Conservation (phyloP, 2,113 vertebrate genomes). For the Pseudolaguvia tuberculata region DNA sequence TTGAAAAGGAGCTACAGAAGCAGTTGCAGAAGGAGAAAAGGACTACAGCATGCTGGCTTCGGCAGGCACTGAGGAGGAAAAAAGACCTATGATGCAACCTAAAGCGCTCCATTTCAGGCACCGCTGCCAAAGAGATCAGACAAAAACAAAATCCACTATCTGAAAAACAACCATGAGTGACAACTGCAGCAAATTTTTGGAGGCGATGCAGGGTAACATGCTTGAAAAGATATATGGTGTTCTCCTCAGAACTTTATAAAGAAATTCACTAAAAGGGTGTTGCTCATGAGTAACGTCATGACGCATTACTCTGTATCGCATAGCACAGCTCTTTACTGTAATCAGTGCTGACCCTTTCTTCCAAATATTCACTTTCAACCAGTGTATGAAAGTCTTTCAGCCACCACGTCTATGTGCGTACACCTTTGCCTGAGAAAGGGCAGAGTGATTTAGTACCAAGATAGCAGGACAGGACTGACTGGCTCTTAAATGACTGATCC, state of each 20-base stretch:
- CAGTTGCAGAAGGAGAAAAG: constrained; percentile 5
- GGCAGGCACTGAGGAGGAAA: constrained; percentile 8
- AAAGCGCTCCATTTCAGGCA: constrained; percentile 36
- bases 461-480: constrained; percentile 26
- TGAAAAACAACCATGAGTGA: constrained; percentile 42
- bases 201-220: constrained; percentile 41
- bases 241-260: constrained; percentile 17
- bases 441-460: constrained; percentile 32
- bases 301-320: constrained; percentile 7
- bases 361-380: constrained; percentile 27
- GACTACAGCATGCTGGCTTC: constrained; percentile 11
- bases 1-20: background rate
- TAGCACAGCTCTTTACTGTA: constrained; percentile 6
- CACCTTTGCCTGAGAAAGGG: constrained; percentile 14
- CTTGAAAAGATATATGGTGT: constrained; percentile 41
- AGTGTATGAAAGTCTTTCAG: constrained; percentile 6
- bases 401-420: background rate
- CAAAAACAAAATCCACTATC: constrained; percentile 41
- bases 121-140: constrained; percentile 36
- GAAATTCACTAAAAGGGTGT: background rate
- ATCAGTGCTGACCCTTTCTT: constrained; percentile 16
- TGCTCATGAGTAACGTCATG: constrained; percentile 24
- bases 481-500: constrained; percentile 40
- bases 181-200: constrained; percentile 48
- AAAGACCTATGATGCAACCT: constrained; percentile 28